These are phyloP conservation scores for Aphidius gifuensis DNA, from an alignment of 1,140 invertebrate species.

Conservation along the genomic window DNA sequence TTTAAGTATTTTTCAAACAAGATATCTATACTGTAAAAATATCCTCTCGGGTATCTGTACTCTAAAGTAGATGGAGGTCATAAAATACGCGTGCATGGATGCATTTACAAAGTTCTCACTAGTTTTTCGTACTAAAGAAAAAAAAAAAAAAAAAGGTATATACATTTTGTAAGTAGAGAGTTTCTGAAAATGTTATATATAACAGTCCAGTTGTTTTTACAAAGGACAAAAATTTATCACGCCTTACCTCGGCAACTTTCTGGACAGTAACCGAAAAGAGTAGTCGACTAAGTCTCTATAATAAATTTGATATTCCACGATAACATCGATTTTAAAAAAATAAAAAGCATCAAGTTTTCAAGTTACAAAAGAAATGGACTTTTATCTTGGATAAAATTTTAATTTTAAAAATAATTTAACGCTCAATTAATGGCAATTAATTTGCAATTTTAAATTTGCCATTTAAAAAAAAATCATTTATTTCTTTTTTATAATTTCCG, in stretches of 20 bases:
- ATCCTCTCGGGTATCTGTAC: slow-evolving; percentile 16
- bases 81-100: slow-evolving; percentile 46
- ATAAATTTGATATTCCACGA: too few species aligned
- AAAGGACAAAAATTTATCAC: slow-evolving; percentile 38
- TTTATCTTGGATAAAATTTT: too few species aligned
- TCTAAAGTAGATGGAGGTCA: slow-evolving; percentile 27
- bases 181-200: background rate
- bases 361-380: too few species aligned
- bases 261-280: background rate
- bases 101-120: slow-evolving; percentile 35
- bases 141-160: background rate
- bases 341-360: too few species aligned
- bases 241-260: slow-evolving; percentile 18
- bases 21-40: slow-evolving; percentile 37
- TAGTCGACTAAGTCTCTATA: background rate
- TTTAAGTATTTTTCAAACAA: slow-evolving; percentile 45
- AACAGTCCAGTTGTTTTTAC: slow-evolving; percentile 37
- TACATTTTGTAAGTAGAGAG: background rate
- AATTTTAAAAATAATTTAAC: too few species aligned
- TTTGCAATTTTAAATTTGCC: too few species aligned
- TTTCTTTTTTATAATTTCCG: background rate
- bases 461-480: too few species aligned
- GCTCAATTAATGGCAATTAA: too few species aligned
- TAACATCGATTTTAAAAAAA: too few species aligned
- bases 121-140: background rate